Conservation (phyloP, 2,113 vertebrate species). For the Gallinago media region DNA sequence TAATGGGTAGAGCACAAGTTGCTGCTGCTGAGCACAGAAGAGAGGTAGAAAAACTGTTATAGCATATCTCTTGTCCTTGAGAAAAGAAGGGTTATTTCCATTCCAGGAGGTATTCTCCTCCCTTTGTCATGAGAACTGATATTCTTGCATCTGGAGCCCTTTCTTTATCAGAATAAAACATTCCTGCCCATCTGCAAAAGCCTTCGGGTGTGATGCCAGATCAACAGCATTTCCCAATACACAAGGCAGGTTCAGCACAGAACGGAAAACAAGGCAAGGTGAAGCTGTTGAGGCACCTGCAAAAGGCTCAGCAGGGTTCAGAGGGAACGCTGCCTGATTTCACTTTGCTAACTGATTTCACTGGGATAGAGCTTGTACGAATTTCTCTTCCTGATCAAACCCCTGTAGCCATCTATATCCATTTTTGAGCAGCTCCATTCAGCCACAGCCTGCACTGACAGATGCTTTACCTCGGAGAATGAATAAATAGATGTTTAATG, state of each 20-base stretch:
- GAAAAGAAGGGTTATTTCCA: slow-evolving; percentile 3
- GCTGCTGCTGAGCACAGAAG: neutral
- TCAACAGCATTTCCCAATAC: neutral
- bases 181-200: neutral
- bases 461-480: neutral
- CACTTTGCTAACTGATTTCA: neutral
- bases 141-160: neutral
- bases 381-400: neutral
- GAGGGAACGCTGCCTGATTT: neutral
- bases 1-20: neutral
- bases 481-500: neutral
- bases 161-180: slow-evolving; percentile 22
- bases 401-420: neutral
- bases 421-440: neutral
- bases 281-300: neutral
- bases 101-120: neutral
- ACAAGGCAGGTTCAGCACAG: neutral
- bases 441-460: neutral
- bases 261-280: neutral
- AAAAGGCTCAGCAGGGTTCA: neutral
- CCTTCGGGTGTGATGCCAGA: neutral
- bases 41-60: neutral
- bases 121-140: neutral
- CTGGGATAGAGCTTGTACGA: neutral
- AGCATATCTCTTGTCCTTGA: neutral